These are phyloP conservation scores for Agonopterix subpropinquella DNA, from an alignment of 2,888 invertebrate genomes.

Conservation along the genomic window DNA sequence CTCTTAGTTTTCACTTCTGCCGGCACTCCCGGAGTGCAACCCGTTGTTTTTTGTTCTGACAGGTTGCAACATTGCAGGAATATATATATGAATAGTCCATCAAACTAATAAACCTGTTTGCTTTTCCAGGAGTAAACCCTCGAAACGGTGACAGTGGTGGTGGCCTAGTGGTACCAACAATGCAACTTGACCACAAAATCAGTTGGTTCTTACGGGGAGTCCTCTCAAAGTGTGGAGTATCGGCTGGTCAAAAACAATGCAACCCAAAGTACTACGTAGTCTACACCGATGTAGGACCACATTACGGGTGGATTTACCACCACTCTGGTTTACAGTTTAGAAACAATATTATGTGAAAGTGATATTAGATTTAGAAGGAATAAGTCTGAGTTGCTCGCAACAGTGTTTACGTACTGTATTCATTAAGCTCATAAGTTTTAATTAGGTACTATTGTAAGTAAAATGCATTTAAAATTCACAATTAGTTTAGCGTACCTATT, in stretches of 20 bases:
- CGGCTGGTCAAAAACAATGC: conserved; percentile 33
- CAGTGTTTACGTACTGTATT: too few species aligned
- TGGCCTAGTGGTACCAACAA: conserved; percentile 65
- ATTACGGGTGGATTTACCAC: conserved; percentile 60
- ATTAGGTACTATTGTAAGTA: too few species aligned
- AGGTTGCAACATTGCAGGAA: too few species aligned
- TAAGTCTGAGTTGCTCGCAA: too few species aligned
- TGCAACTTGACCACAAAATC: conserved; percentile 48
- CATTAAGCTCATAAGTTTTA: too few species aligned
- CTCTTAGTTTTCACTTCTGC: too few species aligned
- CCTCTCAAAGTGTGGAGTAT: conserved; percentile 54
- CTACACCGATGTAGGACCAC: conserved; percentile 57
- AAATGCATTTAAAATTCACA: too few species aligned
- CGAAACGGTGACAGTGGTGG: conserved; percentile 80
- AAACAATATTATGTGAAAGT: conserved; percentile 24
- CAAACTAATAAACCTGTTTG: not conserved
- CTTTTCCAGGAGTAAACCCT: conserved; percentile 62
- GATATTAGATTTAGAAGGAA: too few species aligned
- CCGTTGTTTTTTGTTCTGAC: too few species aligned
- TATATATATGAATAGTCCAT: too few species aligned
- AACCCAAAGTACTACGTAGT: conserved; percentile 52
- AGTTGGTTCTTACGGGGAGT: conserved; percentile 61
- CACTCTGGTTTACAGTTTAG: conserved; percentile 44
- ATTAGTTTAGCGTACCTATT: too few species aligned
- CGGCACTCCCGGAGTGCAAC: too few species aligned